Base-by-base conservation (phyloP, 64 coral and sea anemone species). In the Cladopsammia gracilis region DNA sequence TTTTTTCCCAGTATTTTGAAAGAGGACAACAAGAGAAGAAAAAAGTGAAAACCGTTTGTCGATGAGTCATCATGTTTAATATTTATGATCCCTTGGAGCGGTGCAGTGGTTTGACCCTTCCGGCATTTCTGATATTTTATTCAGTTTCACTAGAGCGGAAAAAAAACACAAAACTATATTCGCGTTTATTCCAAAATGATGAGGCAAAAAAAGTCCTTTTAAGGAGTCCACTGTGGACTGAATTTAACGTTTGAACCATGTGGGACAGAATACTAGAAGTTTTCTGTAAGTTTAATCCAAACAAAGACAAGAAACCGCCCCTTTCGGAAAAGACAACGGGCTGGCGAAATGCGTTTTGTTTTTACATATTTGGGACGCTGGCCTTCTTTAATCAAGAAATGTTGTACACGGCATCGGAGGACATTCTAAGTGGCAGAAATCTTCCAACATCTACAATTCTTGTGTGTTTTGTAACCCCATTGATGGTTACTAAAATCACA, bases 381-480 rank as follows among this genome's bases (percentile, higher is more conserved):
- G 83, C 87, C n/a, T 97, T 97, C 57, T 97, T 97, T 73, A 97
- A 97, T 53, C 88, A 91, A 82, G 95, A 97, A 24, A 94, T 97
- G 92, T 54, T 97, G n/a, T 72, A 88, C 4, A 87, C 83, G 20
- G 95, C 95, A 14, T 76, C 95, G 13, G 73, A 97, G 79, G 95
- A 97, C 65, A 81, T 97, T 69, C 64, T 97, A 14, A 97, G 95
- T 60, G 95, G 95, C 4, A 4, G 79, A 64, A 56, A 52, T 14
- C 58, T 97, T 59, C 95, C 95, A 4, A 94, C 95, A 24, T 68
- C 95, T 3, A 85, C 92, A n/a, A 76, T 97, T 34, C 86, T 94
- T 14, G 76, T 88, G 1, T 58, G 81, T 10, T 97, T 91, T 42
- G 92, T 94, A 3, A 91, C 92, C 7, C 95, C 95, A 3, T 34